Percentiles rank a stretch among this genome's conserved stretches.
These are phyloP conservation scores for Oncorhynchus gorbuscha DNA, from an alignment of 2,113 vertebrate genomes.

Conservation along the genomic window DNA sequence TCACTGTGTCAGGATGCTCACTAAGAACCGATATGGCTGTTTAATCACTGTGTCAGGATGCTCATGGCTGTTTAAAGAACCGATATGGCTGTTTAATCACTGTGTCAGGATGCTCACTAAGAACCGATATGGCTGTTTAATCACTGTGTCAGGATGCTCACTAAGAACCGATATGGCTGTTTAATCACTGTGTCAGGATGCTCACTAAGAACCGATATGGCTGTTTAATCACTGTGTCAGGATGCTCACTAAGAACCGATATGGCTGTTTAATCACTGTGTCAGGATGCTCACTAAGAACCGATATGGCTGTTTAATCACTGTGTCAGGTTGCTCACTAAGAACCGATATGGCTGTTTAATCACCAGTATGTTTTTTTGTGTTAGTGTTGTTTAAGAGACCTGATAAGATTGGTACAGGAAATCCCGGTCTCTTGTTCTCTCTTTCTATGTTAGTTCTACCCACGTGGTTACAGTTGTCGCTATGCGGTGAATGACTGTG, in stretches of 20 bases:
- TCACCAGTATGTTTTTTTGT: too few relatives aligned
- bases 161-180: not conserved
- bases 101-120: too few relatives aligned
- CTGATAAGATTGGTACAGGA: not conserved
- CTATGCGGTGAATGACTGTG: slow-evolving; percentile 91
- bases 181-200: not conserved
- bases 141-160: too few relatives aligned
- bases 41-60: not conserved
- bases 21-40: not conserved
- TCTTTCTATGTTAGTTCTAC: slow-evolving; percentile 79
- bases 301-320: not conserved
- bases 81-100: not conserved
- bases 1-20: too few relatives aligned
- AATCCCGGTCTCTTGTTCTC: not conserved
- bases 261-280: not conserved
- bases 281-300: not conserved
- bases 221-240: too few relatives aligned
- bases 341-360: not conserved
- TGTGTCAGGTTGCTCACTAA: too few relatives aligned
- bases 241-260: too few relatives aligned
- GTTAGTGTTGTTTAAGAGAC: too few relatives aligned
- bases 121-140: too few relatives aligned
- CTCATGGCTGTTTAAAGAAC: not conserved
- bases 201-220: not conserved
- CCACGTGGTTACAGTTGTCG: slow-evolving; percentile 91